Evolutionary conservation across 2,888 invertebrate genomes (phyloP), one percentile per base, ranked within the genome.

Genomic region (Cephalotes varians): DNA sequence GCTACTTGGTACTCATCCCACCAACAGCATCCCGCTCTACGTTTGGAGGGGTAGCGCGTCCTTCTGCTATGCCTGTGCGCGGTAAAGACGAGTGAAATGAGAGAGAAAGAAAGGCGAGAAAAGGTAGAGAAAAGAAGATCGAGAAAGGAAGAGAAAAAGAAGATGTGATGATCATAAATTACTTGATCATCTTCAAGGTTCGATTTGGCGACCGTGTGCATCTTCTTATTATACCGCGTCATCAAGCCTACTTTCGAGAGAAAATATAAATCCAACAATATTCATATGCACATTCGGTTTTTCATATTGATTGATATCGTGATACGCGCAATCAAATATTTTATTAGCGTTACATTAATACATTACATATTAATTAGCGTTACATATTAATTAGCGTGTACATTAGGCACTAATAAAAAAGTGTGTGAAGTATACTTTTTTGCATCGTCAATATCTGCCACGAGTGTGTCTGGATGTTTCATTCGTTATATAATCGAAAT

Each of bases 21-120:
- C 91, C 92, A 85, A 90, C 92, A 92, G 92, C 92, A 92, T 92
- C 92, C 91, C 91, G 92, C 91, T 91, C 90, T 88, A 88, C 90
- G 91, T 91, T 91, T 91, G 91, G 91, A 92, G 92, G 91, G 93
- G 92, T 92, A 91, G 92, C 90, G 91, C 90, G 89, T 86, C 90
- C 91, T 92, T 92, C 91, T 90, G 88, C 88, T 87, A 91, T 91
- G 90, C 89, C 89, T 85, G 90, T 89, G 87, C 80, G 88, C 87
- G 87, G 85, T 74, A 81, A 77, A 84, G 69, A 71, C 64, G 67
- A 51, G n/a, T 15, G 25, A 58, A 56, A 71, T 64, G 58, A 64
- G 54, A 37, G 25, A 51, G 54, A 49, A 31, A 25, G 56, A 34
- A 71, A 62, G 56, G 47, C 28, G 81, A 51, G 56, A 28, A 21